Percentiles rank a stretch among this genome's conserved stretches.
Evolutionary conservation across 1,140 invertebrate species (phyloP).

Genomic region (Aphidius ervi): DNA sequence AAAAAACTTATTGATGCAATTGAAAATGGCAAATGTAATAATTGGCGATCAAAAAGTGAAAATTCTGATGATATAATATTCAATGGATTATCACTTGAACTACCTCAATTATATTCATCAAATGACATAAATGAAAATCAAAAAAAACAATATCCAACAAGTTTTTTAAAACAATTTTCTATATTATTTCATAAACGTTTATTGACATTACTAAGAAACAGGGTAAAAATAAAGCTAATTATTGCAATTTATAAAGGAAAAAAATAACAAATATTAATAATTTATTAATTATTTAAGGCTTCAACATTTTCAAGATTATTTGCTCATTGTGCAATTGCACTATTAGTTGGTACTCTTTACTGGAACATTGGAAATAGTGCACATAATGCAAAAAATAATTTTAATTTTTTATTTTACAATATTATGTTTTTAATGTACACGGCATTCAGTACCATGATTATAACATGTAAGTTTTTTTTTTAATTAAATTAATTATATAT

Average conservation of each 20-base stretch:
- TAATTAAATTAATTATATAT: too few species aligned
- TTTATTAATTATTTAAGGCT: slow-evolving; percentile 49
- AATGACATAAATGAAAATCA: slow-evolving; percentile 21
- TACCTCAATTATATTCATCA: neutral
- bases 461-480: slow-evolving; percentile 74
- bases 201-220: slow-evolving; percentile 47
- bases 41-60: slow-evolving; percentile 50
- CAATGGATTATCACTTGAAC: slow-evolving; percentile 7
- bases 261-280: neutral
- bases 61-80: neutral
- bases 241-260: neutral
- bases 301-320: slow-evolving; percentile 70
- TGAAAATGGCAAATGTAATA: slow-evolving; percentile 64
- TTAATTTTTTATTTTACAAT: slow-evolving; percentile 74
- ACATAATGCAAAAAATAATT: slow-evolving; percentile 68
- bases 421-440: slow-evolving; percentile 85
- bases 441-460: slow-evolving; percentile 79
- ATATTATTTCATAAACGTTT: slow-evolving; percentile 59
- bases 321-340: slow-evolving; percentile 71
- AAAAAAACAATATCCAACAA: slow-evolving; percentile 47
- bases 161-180: slow-evolving; percentile 58
- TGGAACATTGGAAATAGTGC: slow-evolving; percentile 77
- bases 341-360: slow-evolving; percentile 76
- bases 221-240: slow-evolving; percentile 29
- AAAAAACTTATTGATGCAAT: slow-evolving; percentile 59